Percentiles rank a stretch among this genome's conserved stretches.
Conservation (phyloP, 2,113 vertebrate species). For the Apodemus speciosus region DNA sequence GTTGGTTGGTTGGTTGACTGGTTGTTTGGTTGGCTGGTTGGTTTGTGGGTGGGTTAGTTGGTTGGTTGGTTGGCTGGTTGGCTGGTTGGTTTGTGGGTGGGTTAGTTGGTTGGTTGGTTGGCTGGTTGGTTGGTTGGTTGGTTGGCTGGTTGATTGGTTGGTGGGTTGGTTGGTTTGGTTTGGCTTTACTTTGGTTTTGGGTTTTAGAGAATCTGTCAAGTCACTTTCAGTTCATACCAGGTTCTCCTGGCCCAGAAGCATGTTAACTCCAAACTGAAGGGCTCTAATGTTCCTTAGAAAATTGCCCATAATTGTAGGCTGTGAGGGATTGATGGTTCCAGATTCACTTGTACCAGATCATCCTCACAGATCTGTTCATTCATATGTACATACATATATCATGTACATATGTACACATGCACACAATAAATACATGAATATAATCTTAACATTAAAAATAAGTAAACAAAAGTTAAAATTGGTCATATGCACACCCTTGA, state of each 20-base stretch:
- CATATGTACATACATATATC: background rate
- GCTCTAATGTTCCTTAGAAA: background rate
- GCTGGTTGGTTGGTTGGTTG: too few species aligned
- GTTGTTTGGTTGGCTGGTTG: too few species aligned
- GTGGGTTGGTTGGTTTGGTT: too few species aligned
- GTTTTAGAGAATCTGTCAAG: background rate
- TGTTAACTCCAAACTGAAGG: background rate
- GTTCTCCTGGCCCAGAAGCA: background rate
- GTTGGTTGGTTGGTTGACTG: too few species aligned
- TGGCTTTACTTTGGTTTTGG: background rate
- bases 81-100: background rate
- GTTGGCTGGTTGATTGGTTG: too few species aligned
- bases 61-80: too few species aligned
- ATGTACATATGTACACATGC: background rate
- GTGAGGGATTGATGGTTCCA: too few species aligned
- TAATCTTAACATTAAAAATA: background rate
- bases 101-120: too few species aligned
- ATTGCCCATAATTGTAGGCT: background rate
- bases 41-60: too few species aligned
- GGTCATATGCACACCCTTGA: background rate
- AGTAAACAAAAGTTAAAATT: background rate
- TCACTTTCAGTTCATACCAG: background rate
- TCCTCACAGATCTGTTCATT: background rate
- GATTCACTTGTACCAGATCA: background rate
- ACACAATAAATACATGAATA: background rate